Evolutionary conservation across 2,888 invertebrate species (phyloP).

Genomic region (Ichneumoninae sp.): DNA sequence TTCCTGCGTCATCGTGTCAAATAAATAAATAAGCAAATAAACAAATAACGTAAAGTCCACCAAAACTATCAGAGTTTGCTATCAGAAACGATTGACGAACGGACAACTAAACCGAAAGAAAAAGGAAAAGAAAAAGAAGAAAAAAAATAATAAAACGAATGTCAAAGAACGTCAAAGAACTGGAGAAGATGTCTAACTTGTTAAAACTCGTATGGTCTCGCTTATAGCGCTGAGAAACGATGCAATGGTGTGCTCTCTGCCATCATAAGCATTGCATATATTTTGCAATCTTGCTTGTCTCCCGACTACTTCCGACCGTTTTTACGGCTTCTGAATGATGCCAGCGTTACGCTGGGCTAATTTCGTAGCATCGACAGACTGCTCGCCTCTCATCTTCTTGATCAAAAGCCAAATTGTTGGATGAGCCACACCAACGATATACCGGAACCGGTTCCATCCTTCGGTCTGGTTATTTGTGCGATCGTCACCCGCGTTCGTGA

Average conservation of each 20-base stretch:
- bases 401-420: constrained; percentile 2
- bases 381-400: constrained; percentile 3
- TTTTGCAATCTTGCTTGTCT: neutral
- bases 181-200: no score
- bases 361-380: neutral
- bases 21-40: no score
- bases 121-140: neutral
- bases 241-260: neutral
- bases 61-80: no score
- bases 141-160: no score
- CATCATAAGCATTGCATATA: neutral
- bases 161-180: no score
- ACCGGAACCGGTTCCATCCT: neutral
- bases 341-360: neutral
- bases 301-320: neutral
- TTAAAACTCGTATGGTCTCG: neutral
- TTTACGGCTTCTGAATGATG: neutral
- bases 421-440: neutral
- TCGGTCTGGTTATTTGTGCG: no score
- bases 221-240: neutral
- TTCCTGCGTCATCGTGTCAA: no score
- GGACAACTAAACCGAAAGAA: neutral
- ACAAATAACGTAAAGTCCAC: no score
- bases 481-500: no score
- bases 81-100: no score